A percentile compares a stretch with the other conserved stretches of the same genome.
phyloP scores from a whole-genome alignment of 2,113 vertebrate genomes.

The Garra rufa region DNA sequence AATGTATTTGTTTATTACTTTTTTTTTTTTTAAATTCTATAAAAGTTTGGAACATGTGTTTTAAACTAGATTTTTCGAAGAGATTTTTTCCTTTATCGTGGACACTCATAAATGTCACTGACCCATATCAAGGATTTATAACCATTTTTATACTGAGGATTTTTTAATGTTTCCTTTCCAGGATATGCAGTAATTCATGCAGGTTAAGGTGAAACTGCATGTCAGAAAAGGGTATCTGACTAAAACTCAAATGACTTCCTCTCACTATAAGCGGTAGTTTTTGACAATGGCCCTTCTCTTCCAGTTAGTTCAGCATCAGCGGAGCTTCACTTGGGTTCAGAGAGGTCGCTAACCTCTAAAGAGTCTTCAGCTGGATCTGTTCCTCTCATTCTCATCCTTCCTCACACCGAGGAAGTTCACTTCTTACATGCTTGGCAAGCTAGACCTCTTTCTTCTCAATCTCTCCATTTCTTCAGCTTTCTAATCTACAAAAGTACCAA shows the following conservation, averaged over 20 bases:
- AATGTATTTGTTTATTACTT: too few species aligned
- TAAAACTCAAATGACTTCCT: slow-evolving; percentile 1
- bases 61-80: not conserved
- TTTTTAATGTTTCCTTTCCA: not conserved
- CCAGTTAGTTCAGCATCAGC: slow-evolving; percentile 31
- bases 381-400: slow-evolving; percentile 6
- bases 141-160: not conserved
- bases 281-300: not conserved
- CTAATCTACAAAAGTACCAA: not conserved
- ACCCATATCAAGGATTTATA: not conserved
- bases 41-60: not conserved
- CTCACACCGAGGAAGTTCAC: slow-evolving; percentile 6
- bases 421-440: not conserved
- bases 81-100: not conserved
- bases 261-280: not conserved
- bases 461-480: not conserved
- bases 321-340: slow-evolving; percentile 27
- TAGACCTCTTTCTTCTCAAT: not conserved
- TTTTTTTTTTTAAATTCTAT: too few species aligned
- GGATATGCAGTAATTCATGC: not conserved
- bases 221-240: not conserved
- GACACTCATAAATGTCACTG: not conserved
- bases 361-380: slow-evolving; percentile 12
- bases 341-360: slow-evolving; percentile 36
- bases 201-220: slow-evolving; percentile 23